phyloP scores from a whole-genome alignment of 2,888 invertebrate species.

The Agapostemon virescens region DNA sequence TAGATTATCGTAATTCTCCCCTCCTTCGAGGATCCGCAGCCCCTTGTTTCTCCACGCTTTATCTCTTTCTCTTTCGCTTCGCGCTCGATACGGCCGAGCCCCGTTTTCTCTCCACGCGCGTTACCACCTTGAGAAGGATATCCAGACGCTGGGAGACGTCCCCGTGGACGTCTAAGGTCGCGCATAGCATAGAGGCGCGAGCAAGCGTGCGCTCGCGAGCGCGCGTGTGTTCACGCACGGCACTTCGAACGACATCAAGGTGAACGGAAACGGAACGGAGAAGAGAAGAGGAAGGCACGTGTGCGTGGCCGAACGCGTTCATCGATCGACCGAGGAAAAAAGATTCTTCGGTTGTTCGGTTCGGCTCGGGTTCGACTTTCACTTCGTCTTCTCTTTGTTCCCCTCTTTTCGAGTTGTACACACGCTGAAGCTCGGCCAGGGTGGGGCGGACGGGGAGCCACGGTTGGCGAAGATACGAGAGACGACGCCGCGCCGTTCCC shows the following conservation, averaged over 20 bases:
- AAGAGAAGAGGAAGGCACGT: slow-evolving; percentile 35
- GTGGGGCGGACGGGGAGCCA: background rate
- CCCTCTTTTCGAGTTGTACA: background rate
- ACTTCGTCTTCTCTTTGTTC: slow-evolving; percentile 25
- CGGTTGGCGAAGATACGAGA: background rate
- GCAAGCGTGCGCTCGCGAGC: background rate
- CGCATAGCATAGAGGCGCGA: background rate
- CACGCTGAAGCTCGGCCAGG: background rate
- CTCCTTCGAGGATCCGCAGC: background rate
- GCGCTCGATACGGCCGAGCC: background rate
- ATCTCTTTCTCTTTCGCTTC: background rate
- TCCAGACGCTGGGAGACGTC: slow-evolving; percentile 42
- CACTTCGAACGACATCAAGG: slow-evolving; percentile 29
- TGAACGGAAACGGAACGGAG: slow-evolving; percentile 28
- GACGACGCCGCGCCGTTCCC: slow-evolving; percentile 1
- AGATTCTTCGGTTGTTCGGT: background rate
- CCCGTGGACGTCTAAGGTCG: slow-evolving; percentile 8
- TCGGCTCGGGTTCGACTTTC: slow-evolving; percentile 33
- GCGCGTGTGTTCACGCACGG: background rate
- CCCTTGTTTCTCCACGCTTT: background rate
- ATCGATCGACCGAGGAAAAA: slow-evolving; percentile 15
- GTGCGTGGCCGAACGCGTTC: slow-evolving; percentile 19
- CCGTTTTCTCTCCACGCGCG: slow-evolving; percentile 27
- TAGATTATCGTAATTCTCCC: slow-evolving; percentile 59
- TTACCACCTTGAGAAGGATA: slow-evolving; percentile 60